These are phyloP conservation scores for Euleptes europaea DNA, from an alignment of 2,113 vertebrate genomes.

Conservation along the genomic window DNA sequence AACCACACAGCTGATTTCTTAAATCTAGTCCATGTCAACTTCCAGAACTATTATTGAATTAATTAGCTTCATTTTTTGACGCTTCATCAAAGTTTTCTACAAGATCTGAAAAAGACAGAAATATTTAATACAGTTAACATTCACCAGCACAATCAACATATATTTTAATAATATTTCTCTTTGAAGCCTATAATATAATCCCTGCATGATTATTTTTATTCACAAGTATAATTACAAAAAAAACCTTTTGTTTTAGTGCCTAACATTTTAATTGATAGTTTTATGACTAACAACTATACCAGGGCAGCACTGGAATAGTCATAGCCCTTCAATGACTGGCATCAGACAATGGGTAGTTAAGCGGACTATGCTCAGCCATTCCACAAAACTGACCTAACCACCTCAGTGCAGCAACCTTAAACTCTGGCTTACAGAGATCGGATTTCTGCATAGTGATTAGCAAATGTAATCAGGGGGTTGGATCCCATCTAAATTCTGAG, in stretches of 20 bases:
- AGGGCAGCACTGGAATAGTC: background rate
- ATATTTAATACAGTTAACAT: conserved; percentile 53
- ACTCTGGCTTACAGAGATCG: background rate
- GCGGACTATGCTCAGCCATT: background rate
- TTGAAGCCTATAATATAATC: background rate
- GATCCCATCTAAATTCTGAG: too few relatives aligned
- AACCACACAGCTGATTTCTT: conserved; percentile 83
- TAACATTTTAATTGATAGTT: background rate
- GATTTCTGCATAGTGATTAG: background rate
- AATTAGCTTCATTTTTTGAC: conserved; percentile 98
- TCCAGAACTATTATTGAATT: conserved; percentile 77
- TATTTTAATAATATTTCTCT: conserved; percentile 17
- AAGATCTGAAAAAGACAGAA: conserved; percentile 83
- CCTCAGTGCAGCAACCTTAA: background rate
- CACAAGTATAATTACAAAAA: background rate
- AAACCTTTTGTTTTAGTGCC: background rate
- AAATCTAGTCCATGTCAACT: conserved; percentile 86
- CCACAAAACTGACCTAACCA: background rate
- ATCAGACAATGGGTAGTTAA: background rate
- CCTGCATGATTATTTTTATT: background rate
- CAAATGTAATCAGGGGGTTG: too few relatives aligned
- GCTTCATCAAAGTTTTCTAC: conserved; percentile 99
- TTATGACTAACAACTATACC: background rate
- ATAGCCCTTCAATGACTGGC: background rate
- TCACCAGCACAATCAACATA: background rate